Evolutionary conservation across 2,797 vertebrate genomes (phyloP), one percentile per base, ranked within the genome.

Genomic region (Cottoperca gobio): DNA sequence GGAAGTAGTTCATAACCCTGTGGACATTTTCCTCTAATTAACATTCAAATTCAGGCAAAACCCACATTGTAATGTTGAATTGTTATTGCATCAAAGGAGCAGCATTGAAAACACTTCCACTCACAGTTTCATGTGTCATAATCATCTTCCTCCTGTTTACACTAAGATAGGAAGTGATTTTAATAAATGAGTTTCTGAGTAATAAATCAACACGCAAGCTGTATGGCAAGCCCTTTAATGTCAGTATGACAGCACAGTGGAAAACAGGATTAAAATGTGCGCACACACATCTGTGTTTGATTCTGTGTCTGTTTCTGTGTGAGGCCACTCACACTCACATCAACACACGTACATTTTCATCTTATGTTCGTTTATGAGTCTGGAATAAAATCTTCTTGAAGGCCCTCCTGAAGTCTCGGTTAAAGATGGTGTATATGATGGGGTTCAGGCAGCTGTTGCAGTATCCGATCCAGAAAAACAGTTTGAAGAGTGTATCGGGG

Each of bases 391-490:
- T 95, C 83, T 94, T 95, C 82, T 94, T 94, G 73, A 95, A 95
- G 69, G 95, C 92, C 79, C 89, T 93, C 59, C 95, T 81, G 82
- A 95, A 95, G 88, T 95, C 95, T 16, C 93, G 83, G 89, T 95
- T 95, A 54, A 95, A 95, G 54, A 95, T 84, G 1, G 95, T 95
- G 85, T 95, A 95, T 12, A 95, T 95, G 74, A 95, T 93, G 42
- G 95, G 95, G 76, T 95, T 95, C 39, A 95, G 81, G 64, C 91
- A 94, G 84, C 95, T 95, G 87, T 95, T 95, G 76, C 95, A 95
- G 91, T 95, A 95, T 0, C 95, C 95, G 42, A 95, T 94, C 95
- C 95, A 95, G 82, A 95, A 95, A 17, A 95, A 95, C n/a, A 95
- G 86, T 73, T 94, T 86, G 69, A 95, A 95, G 55, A 95, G 93